Percentiles rank a stretch among this genome's conserved stretches.
Conservation (phyloP, 1,140 invertebrate genomes). For the Phocides pigmalion region DNA sequence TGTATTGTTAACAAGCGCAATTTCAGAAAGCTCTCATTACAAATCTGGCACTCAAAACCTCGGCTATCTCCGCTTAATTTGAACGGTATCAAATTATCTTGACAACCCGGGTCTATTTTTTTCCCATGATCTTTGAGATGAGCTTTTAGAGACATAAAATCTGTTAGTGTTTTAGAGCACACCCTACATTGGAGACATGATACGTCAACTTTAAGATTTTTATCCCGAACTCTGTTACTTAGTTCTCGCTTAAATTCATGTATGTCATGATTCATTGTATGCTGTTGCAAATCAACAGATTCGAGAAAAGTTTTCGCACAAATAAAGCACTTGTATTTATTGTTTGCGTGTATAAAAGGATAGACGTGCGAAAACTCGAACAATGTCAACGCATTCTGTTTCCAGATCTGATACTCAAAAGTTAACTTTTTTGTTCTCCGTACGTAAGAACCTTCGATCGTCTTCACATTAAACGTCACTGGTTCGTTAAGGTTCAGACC, state of each 20-base stretch:
- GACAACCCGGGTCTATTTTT: constrained; percentile 47
- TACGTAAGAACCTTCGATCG: constrained; percentile 27
- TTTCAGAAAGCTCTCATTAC: constrained; percentile 54
- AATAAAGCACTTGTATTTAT: constrained; percentile 68
- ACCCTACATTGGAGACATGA: constrained; percentile 57
- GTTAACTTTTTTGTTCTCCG: constrained; percentile 4
- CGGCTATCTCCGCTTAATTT: constrained; percentile 56
- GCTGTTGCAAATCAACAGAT: constrained; percentile 47
- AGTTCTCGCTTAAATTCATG: constrained; percentile 53
- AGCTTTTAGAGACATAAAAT: constrained; percentile 52
- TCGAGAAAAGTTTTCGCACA: constrained; percentile 56
- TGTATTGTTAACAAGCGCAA: constrained; percentile 64
- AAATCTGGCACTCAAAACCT: constrained; percentile 62
- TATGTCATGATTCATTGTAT: constrained; percentile 47
- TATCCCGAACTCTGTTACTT: constrained; percentile 53
- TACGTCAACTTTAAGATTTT: constrained; percentile 64
- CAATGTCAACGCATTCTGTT: constrained; percentile 58
- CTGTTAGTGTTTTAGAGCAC: constrained; percentile 42
- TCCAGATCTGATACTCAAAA: constrained; percentile 42
- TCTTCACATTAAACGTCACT: constrained; percentile 46
- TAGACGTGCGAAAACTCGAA: constrained; percentile 65
- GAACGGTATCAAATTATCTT: constrained; percentile 69
- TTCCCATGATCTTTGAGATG: constrained; percentile 63
- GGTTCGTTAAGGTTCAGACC: constrained; percentile 25
- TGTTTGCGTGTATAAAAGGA: constrained; percentile 59